A percentile compares a stretch with the other conserved stretches of the same genome.
These are phyloP conservation scores for Digitonthophagus gazella DNA, from an alignment of 2,888 invertebrate genomes.

Conservation along the genomic window DNA sequence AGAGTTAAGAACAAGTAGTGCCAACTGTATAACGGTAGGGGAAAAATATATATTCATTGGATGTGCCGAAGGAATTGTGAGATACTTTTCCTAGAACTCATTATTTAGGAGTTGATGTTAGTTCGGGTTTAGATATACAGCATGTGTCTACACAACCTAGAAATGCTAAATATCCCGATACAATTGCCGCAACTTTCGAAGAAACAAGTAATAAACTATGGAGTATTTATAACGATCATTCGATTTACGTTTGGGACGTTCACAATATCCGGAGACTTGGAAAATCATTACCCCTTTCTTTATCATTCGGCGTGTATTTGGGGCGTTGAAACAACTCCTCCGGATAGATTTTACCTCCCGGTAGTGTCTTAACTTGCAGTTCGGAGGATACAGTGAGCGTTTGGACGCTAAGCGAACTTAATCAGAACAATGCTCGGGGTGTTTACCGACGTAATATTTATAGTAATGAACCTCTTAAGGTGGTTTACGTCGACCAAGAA, in stretches of 20 bases:
- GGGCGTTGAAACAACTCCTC: slow-evolving; percentile 82
- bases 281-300: slow-evolving; percentile 89
- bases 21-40: slow-evolving; percentile 89
- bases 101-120: slow-evolving; percentile 90
- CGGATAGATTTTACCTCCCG: slow-evolving; percentile 65
- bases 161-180: slow-evolving; percentile 88
- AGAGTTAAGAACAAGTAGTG: slow-evolving; percentile 73
- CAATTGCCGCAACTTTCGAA: slow-evolving; percentile 89
- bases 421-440: slow-evolving; percentile 50
- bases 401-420: slow-evolving; percentile 74
- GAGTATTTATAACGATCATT: slow-evolving; percentile 95
- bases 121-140: slow-evolving; percentile 78
- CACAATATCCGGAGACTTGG: slow-evolving; percentile 88
- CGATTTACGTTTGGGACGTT: slow-evolving; percentile 95
- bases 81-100: slow-evolving; percentile 89
- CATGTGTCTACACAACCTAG: slow-evolving; percentile 80
- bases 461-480: slow-evolving; percentile 86
- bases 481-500: slow-evolving; percentile 85
- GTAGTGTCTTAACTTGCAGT: slow-evolving; percentile 92
- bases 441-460: slow-evolving; percentile 81
- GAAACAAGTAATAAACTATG: slow-evolving; percentile 82
- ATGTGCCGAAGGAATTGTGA: slow-evolving; percentile 91
- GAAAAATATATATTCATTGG: slow-evolving; percentile 88
- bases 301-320: slow-evolving; percentile 98
- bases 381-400: slow-evolving; percentile 95